Base-by-base conservation (phyloP, 2,888 invertebrate species). In the Autographa gamma region DNA sequence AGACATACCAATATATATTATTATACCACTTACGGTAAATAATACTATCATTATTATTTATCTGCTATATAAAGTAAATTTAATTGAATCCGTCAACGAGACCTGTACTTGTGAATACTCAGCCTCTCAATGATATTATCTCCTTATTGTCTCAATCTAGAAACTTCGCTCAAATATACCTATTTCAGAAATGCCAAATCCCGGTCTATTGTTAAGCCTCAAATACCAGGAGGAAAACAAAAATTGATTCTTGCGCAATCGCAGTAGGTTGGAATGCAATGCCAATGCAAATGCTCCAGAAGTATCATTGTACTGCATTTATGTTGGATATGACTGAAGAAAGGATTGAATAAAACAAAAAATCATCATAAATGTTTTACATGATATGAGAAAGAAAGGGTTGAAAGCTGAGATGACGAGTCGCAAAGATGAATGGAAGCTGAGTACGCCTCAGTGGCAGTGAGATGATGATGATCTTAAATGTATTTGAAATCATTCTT, bases 141-240 rank as follows among this genome's bases (percentile, higher is more conserved):
- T 31, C 41, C 62, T 69, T 70, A 79, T 70, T 61, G 52, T 56
- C 18, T 62, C 19, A 60, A 79, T 80, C 80, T 66, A n/a, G 32
- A 59, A 79, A 66, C 63, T 38, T 61, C n/a, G 52, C 61, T 70
- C 34, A 64, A 79, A 59, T 75, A 75, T 60, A 79, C 70, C 61
- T 79, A 79, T 63, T n/a, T 43, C 13, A 66, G 63, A 80, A 77
- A 79, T 77, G 80, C 70, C 70, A 70, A 64, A 64, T 43, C 18
- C 38, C 0, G 63, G 62, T 62, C 76, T 9, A 77, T 79, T 77
- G 76, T 77, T 63, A 52, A 74, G 76, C 54, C 70, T 77, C 69
- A 80, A 77, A 79, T 77, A 77, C 80, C 76, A 79, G 64, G 66
- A 75, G 76, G 76, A 61, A 62, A 64, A 80, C 77, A 80, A 76